phyloP scores from a whole-genome alignment of 2,797 vertebrate species.

The Hephaestus fuliginosus region DNA sequence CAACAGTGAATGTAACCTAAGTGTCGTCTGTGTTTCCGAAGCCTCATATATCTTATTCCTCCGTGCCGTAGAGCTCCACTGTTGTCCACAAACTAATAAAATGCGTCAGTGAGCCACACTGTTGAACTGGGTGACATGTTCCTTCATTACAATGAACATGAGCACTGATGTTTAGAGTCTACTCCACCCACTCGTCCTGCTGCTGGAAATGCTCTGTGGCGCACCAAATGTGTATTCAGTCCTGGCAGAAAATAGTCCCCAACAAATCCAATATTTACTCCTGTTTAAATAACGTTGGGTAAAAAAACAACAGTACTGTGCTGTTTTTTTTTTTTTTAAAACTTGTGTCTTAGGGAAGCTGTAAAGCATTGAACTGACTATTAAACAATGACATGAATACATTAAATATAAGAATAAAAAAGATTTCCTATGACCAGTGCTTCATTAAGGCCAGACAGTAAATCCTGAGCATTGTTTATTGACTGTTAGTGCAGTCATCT shows the following conservation, averaged over 20 bases:
- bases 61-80: not conserved
- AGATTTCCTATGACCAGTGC: not conserved
- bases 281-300: not conserved
- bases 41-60: not conserved
- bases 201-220: not conserved
- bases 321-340: too few relatives aligned
- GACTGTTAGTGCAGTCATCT: not conserved
- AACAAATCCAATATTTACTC: not conserved
- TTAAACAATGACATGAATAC: not conserved
- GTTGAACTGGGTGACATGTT: not conserved
- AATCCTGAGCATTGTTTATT: not conserved
- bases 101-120: not conserved
- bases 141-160: not conserved
- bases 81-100: not conserved
- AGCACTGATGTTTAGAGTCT: not conserved
- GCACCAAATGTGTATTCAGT: not conserved
- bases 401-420: not conserved
- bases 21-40: not conserved
- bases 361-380: not conserved
- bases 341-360: not conserved
- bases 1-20: not conserved
- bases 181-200: not conserved
- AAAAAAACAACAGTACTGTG: not conserved
- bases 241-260: not conserved
- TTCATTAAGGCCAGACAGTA: not conserved